Evolutionary conservation across 2,888 invertebrate species (phyloP), one percentile per base, ranked within the genome.

Genomic region (Sarcophaga subvicina): DNA sequence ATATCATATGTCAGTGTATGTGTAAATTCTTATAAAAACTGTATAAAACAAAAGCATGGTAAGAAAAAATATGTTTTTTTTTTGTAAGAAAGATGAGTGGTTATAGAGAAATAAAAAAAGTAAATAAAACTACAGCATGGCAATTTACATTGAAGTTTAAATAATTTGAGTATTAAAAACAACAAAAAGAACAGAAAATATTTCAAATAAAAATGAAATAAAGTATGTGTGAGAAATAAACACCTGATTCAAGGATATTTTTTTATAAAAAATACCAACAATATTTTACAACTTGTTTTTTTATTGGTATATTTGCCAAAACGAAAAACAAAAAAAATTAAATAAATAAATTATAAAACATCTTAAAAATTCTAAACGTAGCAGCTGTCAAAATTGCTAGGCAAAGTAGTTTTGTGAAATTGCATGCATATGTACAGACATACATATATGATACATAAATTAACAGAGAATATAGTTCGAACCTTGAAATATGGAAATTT

Each of bases 171-270:
- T 67, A 67, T 14, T 62, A n/a, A 69, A 62, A n/a, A 54, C 37
- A 37, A 37, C 37, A 37, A 75, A 54, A 63, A 49, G 17, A 78
- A 67, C 66, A 67, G 37, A 3, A 1, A 45, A 27, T 62, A n/a
- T 73, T 49, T 66, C 45, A 37, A 47, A 4, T 62, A 67, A 37
- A 64, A 62, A 17, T 59, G 66, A 11, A 37, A 37, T 76, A 71
- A 77, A 80, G 54, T 66, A 49, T 79, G 37, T 60, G 75, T 76
- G 22, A 22, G 37, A 67, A 71, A 75, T 60, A 63, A 73, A 78
- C 81, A 85, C 85, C 81, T 85, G 85, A 81, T 73, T 70, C 78
- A 77, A 70, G 73, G 75, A 75, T 22, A 85, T 73, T 69, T 70
- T 73, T 73, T 78, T 45, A 8, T 22, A 10, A 49, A 49, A 67